Evolutionary conservation across 2,888 invertebrate genomes (phyloP).

Genomic region (Metallyticus violacea): DNA sequence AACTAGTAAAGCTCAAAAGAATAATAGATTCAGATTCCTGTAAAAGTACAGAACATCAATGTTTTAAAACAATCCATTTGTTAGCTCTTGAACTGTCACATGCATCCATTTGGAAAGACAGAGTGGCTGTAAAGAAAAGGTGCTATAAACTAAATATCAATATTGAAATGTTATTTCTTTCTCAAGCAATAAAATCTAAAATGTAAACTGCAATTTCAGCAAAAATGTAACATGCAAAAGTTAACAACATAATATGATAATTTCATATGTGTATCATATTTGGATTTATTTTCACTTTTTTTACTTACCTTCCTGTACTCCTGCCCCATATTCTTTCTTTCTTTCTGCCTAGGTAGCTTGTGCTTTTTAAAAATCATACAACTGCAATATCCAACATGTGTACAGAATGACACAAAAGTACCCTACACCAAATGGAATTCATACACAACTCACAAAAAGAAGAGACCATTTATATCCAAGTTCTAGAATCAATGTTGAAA

Average conservation of each 20-base stretch:
- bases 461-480: no score
- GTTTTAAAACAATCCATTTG: background rate
- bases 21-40: background rate
- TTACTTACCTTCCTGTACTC: background rate
- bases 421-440: no score
- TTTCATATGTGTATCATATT: background rate
- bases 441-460: no score
- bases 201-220: background rate
- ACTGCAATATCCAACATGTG: no score
- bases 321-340: background rate
- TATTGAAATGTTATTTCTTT: background rate
- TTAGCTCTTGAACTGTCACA: background rate
- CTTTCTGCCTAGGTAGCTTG: no score
- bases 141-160: background rate
- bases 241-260: background rate
- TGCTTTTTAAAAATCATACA: no score
- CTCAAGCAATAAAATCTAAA: background rate
- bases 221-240: background rate
- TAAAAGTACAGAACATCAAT: no score
- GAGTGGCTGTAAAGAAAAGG: background rate
- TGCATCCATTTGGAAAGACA: background rate
- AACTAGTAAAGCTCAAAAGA: no score
- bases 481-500: no score
- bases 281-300: background rate
- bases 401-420: no score